Conservation (phyloP, 1,140 invertebrate genomes). For the Caenorhabditis remanei region DNA sequence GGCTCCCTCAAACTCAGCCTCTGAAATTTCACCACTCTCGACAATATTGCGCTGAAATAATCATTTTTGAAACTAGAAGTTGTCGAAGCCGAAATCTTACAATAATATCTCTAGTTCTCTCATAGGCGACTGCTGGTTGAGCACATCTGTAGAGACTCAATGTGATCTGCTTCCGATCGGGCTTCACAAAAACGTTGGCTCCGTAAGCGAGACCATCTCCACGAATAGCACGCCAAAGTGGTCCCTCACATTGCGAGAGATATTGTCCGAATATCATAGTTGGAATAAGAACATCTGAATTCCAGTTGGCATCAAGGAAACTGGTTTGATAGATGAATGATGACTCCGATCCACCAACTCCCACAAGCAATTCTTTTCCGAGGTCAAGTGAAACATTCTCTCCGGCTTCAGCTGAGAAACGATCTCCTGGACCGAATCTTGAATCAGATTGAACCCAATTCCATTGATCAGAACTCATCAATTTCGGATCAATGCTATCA, state of each 20-base stretch:
- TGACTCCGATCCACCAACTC: conserved; percentile 88
- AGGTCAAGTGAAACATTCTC: conserved; percentile 24
- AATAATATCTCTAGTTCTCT: conserved; percentile 84
- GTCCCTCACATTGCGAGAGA: conserved; percentile 87
- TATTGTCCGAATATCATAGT: conserved; percentile 87
- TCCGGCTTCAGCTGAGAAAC: conserved; percentile 51
- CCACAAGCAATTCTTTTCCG: conserved; percentile 82
- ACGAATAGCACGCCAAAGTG: conserved; percentile 88
- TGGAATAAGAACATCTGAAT: conserved; percentile 83
- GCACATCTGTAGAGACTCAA: conserved; percentile 83
- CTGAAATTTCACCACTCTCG: conserved; percentile 82
- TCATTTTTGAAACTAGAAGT: background rate
- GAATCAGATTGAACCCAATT: conserved; percentile 1
- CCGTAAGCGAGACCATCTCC: conserved; percentile 88
- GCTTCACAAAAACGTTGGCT: conserved; percentile 82
- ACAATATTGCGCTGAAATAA: conserved; percentile 82
- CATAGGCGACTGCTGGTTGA: conserved; percentile 85
- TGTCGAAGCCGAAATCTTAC: conserved; percentile 80
- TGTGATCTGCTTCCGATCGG: conserved; percentile 83
- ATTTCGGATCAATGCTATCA: conserved; percentile 31
- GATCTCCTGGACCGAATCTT: conserved; percentile 11
- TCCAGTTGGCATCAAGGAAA: conserved; percentile 79
- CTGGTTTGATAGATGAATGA: conserved; percentile 83
- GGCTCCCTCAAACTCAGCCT: conserved; percentile 85
- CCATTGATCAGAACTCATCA: conserved; percentile 45